Conservation (phyloP, 2,888 invertebrate species). For the Acrobasis suavella region DNA sequence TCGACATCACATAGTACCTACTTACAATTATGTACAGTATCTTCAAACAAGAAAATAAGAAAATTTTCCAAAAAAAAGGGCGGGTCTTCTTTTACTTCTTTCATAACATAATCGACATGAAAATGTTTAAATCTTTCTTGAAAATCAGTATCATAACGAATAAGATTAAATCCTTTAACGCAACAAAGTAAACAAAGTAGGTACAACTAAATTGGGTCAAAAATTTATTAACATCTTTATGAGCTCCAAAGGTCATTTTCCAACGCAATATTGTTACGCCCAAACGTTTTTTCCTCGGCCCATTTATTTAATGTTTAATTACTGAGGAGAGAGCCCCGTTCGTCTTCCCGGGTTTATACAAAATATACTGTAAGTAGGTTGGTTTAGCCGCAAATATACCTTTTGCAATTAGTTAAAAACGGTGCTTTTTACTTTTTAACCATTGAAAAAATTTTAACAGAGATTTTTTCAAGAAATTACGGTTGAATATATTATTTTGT, state of each 20-base stretch:
- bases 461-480: too few relatives aligned
- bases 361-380: background rate
- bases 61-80: too few relatives aligned
- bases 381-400: slow-evolving; percentile 1
- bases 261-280: slow-evolving; percentile 35
- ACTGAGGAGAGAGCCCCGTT: slow-evolving; percentile 23
- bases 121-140: background rate
- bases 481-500: too few relatives aligned
- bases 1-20: too few relatives aligned
- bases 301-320: slow-evolving; percentile 38
- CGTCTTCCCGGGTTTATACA: slow-evolving; percentile 9
- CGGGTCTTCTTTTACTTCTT: background rate
- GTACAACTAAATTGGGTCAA: slow-evolving; percentile 27
- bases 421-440: background rate
- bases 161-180: background rate
- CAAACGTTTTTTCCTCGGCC: slow-evolving; percentile 31
- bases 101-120: too few relatives aligned
- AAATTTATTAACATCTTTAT: slow-evolving; percentile 33
- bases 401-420: background rate
- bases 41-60: too few relatives aligned
- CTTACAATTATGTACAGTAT: too few relatives aligned
- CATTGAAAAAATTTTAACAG: background rate
- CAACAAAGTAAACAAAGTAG: background rate
- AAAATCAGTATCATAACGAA: background rate
- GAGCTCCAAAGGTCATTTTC: slow-evolving; percentile 31